A percentile compares a stretch with the other conserved stretches of the same genome.
Evolutionary conservation across 1,140 invertebrate genomes (phyloP).

Genomic region (Eriosoma lanigerum): DNA sequence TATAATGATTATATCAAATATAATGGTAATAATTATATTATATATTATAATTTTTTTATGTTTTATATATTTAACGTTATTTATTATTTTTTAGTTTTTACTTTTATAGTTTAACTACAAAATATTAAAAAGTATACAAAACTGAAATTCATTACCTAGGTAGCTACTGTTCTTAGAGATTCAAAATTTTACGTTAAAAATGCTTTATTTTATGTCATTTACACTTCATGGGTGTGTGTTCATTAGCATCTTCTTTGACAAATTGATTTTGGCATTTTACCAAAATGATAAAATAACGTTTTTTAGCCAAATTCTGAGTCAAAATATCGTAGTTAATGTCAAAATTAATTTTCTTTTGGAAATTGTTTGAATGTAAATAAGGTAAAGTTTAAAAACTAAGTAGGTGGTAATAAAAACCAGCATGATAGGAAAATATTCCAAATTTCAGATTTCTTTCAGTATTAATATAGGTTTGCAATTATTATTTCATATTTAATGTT

Average conservation of each 20-base stretch:
- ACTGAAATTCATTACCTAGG: too few relatives aligned
- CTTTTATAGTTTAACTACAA: too few relatives aligned
- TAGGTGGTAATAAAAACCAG: not conserved
- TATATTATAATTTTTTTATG: too few relatives aligned
- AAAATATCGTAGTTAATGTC: slow-evolving; percentile 1
- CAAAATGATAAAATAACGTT: slow-evolving; percentile 29
- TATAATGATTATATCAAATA: too few relatives aligned
- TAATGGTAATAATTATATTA: too few relatives aligned
- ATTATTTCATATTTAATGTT: not conserved
- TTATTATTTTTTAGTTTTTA: too few relatives aligned
- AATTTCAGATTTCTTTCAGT: slow-evolving; percentile 2
- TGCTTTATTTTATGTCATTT: slow-evolving; percentile 5
- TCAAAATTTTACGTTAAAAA: not conserved
- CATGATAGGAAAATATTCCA: not conserved
- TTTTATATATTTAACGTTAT: too few relatives aligned
- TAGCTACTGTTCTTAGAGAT: not conserved
- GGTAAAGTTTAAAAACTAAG: slow-evolving; percentile 9
- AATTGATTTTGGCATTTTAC: slow-evolving; percentile 31
- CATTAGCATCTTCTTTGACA: slow-evolving; percentile 32
- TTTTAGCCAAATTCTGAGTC: not conserved
- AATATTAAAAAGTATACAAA: too few relatives aligned
- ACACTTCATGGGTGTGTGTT: slow-evolving; percentile 17
- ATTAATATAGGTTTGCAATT: not conserved
- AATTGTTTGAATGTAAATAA: slow-evolving; percentile 29
- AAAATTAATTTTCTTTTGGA: slow-evolving; percentile 13